phyloP scores from a whole-genome alignment of 2,888 invertebrate species.

The Dolichopus griseipennis region DNA sequence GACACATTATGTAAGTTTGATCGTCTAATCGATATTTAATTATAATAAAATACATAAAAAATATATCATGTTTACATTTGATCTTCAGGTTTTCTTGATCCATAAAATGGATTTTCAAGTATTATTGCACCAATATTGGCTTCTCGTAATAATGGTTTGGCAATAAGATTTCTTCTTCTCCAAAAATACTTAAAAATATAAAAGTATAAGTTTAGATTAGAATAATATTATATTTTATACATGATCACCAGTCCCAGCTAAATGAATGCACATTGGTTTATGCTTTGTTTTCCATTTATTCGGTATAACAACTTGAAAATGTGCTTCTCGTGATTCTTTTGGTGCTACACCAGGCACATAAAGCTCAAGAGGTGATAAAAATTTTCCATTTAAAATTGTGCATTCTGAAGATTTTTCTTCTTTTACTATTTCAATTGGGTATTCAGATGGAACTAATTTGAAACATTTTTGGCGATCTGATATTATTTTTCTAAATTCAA shows the following conservation, averaged over 20 bases:
- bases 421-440: conserved; percentile 80
- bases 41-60: conserved; percentile 7
- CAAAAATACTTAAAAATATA: conserved; percentile 68
- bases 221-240: conserved; percentile 50
- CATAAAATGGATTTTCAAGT: conserved; percentile 95
- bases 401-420: conserved; percentile 66
- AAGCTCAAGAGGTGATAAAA: conserved; percentile 72
- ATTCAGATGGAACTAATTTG: conserved; percentile 68
- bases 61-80: conserved; percentile 57
- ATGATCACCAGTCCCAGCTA: conserved; percentile 98
- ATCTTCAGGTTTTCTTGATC: conserved; percentile 74
- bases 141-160: conserved; percentile 81
- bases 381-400: conserved; percentile 75
- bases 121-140: conserved; percentile 87
- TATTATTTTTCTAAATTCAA: conserved; percentile 81
- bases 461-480: conserved; percentile 75
- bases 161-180: conserved; percentile 81
- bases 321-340: conserved; percentile 68
- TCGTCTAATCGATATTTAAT: conserved; percentile 49
- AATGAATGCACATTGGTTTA: conserved; percentile 83
- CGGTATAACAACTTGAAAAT: conserved; percentile 78
- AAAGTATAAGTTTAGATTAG: conserved; percentile 8
- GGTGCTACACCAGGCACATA: conserved; percentile 82
- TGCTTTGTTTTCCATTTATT: conserved; percentile 62
- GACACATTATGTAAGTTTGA: conserved; percentile 91